Evolutionary conservation across 2,888 invertebrate genomes (phyloP).

Genomic region (Drosophila subquinaria): DNA sequence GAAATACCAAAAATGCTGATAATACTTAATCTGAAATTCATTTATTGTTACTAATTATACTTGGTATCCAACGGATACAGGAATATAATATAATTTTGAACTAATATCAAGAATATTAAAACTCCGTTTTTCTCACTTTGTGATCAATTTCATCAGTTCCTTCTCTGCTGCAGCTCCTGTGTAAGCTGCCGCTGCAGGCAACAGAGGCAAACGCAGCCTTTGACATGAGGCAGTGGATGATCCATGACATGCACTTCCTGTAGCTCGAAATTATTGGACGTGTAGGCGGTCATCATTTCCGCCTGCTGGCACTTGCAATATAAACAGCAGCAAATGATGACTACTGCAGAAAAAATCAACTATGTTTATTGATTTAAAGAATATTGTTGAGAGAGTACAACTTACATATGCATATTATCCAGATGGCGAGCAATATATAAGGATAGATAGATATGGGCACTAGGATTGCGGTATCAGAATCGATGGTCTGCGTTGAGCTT

Average conservation of each 20-base stretch:
- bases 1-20: not conserved
- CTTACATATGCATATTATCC: conserved; percentile 56
- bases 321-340: conserved; percentile 50
- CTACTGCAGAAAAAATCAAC: conserved; percentile 15
- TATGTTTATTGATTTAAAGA: not conserved
- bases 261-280: conserved; percentile 50
- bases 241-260: conserved; percentile 57
- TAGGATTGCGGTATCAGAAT: not conserved
- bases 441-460: conserved; percentile 38
- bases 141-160: not conserved
- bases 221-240: conserved; percentile 46
- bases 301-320: conserved; percentile 55
- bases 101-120: not conserved
- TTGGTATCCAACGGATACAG: not conserved
- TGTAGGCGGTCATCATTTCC: conserved; percentile 33
- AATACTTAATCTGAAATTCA: not conserved
- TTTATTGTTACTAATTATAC: not conserved
- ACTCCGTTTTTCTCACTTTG: not conserved
- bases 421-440: conserved; percentile 49
- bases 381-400: too few relatives aligned
- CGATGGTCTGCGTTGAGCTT: not conserved
- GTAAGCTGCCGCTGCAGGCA: conserved; percentile 62
- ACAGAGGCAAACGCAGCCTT: conserved; percentile 55
- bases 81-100: not conserved
- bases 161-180: conserved; percentile 40